Conservation (phyloP, 2,797 vertebrate species). For the Etheostoma nigrum region DNA sequence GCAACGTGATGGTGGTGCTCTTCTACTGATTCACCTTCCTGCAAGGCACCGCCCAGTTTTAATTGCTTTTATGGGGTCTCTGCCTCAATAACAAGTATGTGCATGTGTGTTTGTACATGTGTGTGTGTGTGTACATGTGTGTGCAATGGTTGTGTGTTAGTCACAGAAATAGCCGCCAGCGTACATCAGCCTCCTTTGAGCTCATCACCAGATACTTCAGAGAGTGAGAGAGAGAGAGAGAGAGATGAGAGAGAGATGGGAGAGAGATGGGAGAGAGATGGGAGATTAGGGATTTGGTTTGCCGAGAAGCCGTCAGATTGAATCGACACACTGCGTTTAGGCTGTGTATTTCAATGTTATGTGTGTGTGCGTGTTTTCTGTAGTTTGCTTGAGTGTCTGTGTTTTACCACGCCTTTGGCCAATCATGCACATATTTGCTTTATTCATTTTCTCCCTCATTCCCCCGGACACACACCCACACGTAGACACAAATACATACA, state of each 20-base stretch:
- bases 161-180: conserved; percentile 67
- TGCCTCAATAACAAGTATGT: conserved; percentile 32
- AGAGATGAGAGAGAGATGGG: conserved; percentile 64
- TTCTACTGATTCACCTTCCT: conserved; percentile 5
- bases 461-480: conserved; percentile 45
- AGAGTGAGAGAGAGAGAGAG: conserved; percentile 63
- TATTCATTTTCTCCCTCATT: conserved; percentile 53
- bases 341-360: background rate
- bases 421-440: conserved; percentile 63
- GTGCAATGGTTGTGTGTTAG: conserved; percentile 40
- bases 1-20: background rate
- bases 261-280: conserved; percentile 72
- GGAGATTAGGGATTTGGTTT: conserved; percentile 74
- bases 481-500: background rate
- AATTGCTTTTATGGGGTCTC: conserved; percentile 10
- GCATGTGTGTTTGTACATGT: conserved; percentile 19
- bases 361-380: conserved; percentile 10
- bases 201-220: conserved; percentile 73
- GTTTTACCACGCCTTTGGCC: conserved; percentile 55
- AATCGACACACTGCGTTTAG: conserved; percentile 60
- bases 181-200: conserved; percentile 70
- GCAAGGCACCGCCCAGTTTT: conserved; percentile 8
- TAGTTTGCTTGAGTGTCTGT: conserved; percentile 34
- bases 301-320: conserved; percentile 65
- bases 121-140: conserved; percentile 16